Evolutionary conservation across 2,113 vertebrate species (phyloP).

Genomic region (Rattus rattus): DNA sequence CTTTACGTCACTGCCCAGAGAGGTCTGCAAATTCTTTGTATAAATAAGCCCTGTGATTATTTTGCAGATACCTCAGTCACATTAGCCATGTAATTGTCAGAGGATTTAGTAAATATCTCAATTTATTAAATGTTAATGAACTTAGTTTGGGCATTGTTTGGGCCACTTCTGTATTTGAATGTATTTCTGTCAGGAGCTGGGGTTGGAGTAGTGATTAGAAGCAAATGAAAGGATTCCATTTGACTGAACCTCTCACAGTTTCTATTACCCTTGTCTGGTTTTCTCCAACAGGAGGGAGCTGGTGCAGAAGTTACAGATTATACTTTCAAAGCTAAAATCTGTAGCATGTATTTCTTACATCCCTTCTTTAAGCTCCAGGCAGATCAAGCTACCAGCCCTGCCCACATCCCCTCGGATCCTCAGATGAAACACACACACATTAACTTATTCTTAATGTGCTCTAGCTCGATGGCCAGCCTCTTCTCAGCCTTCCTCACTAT

Average conservation of each 20-base stretch:
- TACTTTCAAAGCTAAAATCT: neutral
- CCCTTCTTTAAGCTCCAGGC: no score
- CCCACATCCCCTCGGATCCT: no score
- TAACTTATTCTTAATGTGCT: no score
- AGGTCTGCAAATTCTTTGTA: neutral
- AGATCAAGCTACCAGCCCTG: no score
- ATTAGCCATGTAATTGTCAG: neutral
- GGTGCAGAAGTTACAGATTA: neutral
- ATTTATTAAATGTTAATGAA: neutral
- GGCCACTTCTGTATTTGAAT: neutral
- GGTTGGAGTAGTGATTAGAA: neutral
- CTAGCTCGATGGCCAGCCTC: no score
- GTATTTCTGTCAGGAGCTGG: neutral
- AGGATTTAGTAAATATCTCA: neutral
- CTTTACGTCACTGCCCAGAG: neutral
- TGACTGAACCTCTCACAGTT: neutral
- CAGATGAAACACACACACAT: no score
- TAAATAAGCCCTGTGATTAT: neutral
- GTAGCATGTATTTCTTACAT: no score
- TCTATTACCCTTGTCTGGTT: neutral
- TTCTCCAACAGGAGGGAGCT: neutral
- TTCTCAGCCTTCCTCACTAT: no score
- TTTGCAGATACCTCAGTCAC: neutral
- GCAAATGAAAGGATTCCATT: neutral
- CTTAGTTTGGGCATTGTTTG: neutral